A percentile compares a stretch with the other conserved stretches of the same genome.
Evolutionary conservation across 1,140 invertebrate genomes (phyloP).

Genomic region (Lordiphosa collinella): DNA sequence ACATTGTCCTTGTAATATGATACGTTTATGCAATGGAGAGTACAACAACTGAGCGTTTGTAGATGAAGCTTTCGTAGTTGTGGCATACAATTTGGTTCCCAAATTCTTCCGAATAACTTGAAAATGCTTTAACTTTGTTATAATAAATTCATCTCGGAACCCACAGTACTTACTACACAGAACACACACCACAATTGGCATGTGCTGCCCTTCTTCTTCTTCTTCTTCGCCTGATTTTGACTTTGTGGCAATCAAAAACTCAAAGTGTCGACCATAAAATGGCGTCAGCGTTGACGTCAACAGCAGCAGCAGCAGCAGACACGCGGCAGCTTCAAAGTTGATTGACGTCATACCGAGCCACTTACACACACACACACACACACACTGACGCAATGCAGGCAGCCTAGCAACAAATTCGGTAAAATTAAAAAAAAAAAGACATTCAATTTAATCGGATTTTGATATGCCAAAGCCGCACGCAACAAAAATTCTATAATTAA

Average conservation of each 20-base stretch:
- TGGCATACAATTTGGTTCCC: no score
- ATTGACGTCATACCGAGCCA: constrained; percentile 25
- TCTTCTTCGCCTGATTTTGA: constrained; percentile 14
- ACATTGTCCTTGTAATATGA: no score
- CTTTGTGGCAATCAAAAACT: constrained; percentile 5
- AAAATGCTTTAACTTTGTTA: no score
- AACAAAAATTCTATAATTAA: constrained; percentile 59
- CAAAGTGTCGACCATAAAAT: constrained; percentile 32
- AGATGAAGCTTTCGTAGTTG: no score
- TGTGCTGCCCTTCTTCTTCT: constrained; percentile 6
- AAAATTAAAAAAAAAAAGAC: constrained; percentile 18
- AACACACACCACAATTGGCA: not conserved
- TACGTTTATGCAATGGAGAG: no score
- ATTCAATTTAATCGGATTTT: constrained; percentile 22
- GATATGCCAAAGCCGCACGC: constrained; percentile 54
- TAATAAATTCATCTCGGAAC: no score
- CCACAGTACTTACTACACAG: no score
- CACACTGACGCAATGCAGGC: not conserved
- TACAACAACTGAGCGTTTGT: no score
- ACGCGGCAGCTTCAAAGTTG: constrained; percentile 15
- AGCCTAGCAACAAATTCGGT: constrained; percentile 1
- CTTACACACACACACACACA: constrained; percentile 5
- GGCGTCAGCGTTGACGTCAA: constrained; percentile 36
- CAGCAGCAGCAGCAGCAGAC: constrained; percentile 5
- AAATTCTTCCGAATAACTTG: no score